A percentile compares a stretch with the other conserved stretches of the same genome.
These are phyloP conservation scores for Euthynnus affinis DNA, from an alignment of 2,797 vertebrate genomes.

Conservation along the genomic window DNA sequence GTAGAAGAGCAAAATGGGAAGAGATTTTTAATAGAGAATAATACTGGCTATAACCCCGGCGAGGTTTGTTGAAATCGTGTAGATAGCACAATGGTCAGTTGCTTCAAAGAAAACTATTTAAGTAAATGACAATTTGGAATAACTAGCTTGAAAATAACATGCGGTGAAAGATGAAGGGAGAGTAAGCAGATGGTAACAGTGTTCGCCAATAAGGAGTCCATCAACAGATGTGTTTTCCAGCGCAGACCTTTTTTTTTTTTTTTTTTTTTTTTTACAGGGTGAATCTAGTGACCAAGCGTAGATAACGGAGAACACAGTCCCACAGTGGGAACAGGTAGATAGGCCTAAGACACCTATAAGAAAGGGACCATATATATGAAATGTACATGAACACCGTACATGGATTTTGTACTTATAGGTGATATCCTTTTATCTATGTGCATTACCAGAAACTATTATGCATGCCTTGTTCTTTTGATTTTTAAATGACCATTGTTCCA, in stretches of 20 bases:
- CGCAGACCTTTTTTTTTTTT: conserved; percentile 55
- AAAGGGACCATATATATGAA: conserved; percentile 80
- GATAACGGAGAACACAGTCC: conserved; percentile 53
- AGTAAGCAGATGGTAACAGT: conserved; percentile 52
- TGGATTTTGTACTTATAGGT: conserved; percentile 80
- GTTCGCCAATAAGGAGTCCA: conserved; percentile 47
- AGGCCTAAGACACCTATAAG: conserved; percentile 55
- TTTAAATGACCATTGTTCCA: conserved; percentile 75
- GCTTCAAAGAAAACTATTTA: conserved; percentile 66
- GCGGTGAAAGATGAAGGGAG: conserved; percentile 55
- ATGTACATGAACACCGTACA: conserved; percentile 82
- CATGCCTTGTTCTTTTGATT: conserved; percentile 87
- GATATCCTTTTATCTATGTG: conserved; percentile 81
- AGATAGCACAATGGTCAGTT: conserved; percentile 59
- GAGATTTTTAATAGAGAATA: conserved; percentile 61
- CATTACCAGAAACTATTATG: conserved; percentile 85
- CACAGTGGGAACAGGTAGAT: conserved; percentile 55
- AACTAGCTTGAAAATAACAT: conserved; percentile 59
- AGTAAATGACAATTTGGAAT: conserved; percentile 61
- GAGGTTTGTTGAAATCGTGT: conserved; percentile 51
- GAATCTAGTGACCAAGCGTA: conserved; percentile 64
- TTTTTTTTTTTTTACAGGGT: conserved; percentile 47
- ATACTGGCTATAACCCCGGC: conserved; percentile 57
- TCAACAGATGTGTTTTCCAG: conserved; percentile 49
- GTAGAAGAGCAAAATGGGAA: conserved; percentile 35